Evolutionary conservation across 2,113 vertebrate genomes (phyloP), one percentile per base, ranked within the genome.

Genomic region (Melanostigma gelatinosum): DNA sequence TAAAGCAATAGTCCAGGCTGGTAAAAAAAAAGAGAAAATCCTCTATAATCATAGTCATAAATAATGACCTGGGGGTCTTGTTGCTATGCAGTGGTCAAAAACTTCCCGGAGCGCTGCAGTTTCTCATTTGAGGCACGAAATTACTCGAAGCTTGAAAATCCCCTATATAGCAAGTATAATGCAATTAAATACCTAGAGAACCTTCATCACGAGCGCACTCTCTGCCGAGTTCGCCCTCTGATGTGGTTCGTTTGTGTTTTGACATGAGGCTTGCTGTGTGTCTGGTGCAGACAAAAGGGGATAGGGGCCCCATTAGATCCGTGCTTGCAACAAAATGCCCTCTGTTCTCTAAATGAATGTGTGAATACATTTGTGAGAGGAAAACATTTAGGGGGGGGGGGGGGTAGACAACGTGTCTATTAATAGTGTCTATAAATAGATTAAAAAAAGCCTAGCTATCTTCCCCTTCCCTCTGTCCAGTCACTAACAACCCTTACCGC

Each of bases 401-500:
- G 16, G 48, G 48, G 12, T 69, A 66, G 54, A 77, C 42, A 77
- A 78, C 58, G 84, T 67, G 75, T 75, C 76, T 74, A 80, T 83
- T 89, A 84, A 90, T 88, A 87, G 67, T 38, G 69, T 57, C 85
- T 88, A 87, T 76, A 91, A 93, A 94, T 91, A 94, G 76, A 85
- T 65, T 18, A 75, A 58, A 69, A 79, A 65, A 72, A 78, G 36
- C 64, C 54, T 34, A 46, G 80, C 29, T 10, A 44, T 76, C 57
- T 75, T 71, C 75, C 24, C 29, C 12, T 57, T 34, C 8, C 50
- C 44, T 48, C 13, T 36, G 38, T 44, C 62, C 50, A 22, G 24
- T 38, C 60, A 36, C 6, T 44, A 36, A 52, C 15, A 22, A 68
- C 32, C 24, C n/a, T 48, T 7, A 70, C 22, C 34, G 24, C 9